These are phyloP conservation scores for Xenops minutus DNA, from an alignment of 2,797 vertebrate genomes.

Conservation along the genomic window DNA sequence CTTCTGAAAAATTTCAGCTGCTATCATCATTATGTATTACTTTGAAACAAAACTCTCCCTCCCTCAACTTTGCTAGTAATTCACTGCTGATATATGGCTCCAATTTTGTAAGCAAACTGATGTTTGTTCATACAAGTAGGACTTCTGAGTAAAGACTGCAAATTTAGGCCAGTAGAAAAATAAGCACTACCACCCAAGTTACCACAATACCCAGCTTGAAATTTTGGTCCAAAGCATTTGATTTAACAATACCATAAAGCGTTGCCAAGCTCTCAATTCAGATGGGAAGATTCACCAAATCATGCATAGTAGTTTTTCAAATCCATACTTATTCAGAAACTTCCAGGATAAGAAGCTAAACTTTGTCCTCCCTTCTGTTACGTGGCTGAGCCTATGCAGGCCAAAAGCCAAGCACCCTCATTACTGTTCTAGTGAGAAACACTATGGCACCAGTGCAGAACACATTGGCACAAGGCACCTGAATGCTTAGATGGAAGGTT, in stretches of 20 bases:
- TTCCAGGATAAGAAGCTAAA: neutral
- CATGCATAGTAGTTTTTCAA: neutral
- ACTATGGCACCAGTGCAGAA: neutral
- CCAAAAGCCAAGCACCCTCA: neutral
- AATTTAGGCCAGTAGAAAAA: neutral
- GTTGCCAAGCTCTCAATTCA: neutral
- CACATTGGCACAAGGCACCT: neutral
- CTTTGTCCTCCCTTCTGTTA: neutral
- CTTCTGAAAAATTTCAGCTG: neutral
- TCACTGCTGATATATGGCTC: neutral
- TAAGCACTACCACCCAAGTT: neutral
- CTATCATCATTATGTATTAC: neutral
- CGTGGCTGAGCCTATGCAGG: neutral
- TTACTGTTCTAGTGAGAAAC: neutral
- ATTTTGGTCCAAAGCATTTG: neutral
- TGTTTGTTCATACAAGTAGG: neutral
- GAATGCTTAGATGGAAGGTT: neutral
- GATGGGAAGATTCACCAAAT: neutral
- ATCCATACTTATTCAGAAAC: neutral
- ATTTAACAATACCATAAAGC: neutral
- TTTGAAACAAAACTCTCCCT: neutral
- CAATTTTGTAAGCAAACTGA: neutral
- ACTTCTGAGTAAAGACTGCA: neutral
- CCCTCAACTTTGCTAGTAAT: neutral
- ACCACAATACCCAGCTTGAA: neutral